Base-by-base conservation (phyloP, 2,888 invertebrate species). In the Tenthredo notha region DNA sequence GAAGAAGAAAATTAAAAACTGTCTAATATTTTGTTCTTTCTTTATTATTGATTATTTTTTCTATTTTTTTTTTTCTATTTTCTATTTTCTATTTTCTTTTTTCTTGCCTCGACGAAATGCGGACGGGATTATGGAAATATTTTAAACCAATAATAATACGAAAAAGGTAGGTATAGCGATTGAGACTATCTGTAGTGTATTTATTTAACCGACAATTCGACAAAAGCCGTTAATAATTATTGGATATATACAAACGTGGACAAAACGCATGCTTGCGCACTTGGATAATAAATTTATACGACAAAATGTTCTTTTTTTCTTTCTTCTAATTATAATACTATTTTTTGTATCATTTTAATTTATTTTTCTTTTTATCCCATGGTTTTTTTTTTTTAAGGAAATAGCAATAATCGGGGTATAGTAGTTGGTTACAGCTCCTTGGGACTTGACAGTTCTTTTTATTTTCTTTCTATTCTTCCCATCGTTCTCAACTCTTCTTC, bases 331-430 rank as follows among this genome's bases (percentile, higher is more conserved):
- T 61, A 54, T n/a, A 61, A 80, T 65, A 40, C 65, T 40, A 80
- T 65, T 1, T 21, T 65, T 1, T 12, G 25, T 37, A 37, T 80
- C 9, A 1, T 15, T 15, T 78, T 78, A 12, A 33, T 58, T 58
- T 37, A 21, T 80, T 18, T 18, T 54, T n/a, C 6, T 50, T 50
- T 18, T 50, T 18, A n/a, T n/a, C n/a, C n/a, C n/a, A n/a, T n/a
- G n/a, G n/a, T 50, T 50, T 50, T 50, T n/a, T n/a, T n/a, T n/a
- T 2, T 54, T 7, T 0, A 37, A 9, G 7, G 4, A 80, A 80
- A 40, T 43, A 61, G n/a, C 40, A 72, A 84, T 47, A 84, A 72
- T 33, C 61, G 29, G 29, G 84, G 61, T 25, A 61, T 25, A 61
- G 58, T 25, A 25, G 25, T 61, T 61, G 21, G 61, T 2, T 61